Percentiles rank a stretch among this genome's conserved stretches.
phyloP scores from a whole-genome alignment of 1,140 invertebrate genomes.

The Polypedilum pembai region DNA sequence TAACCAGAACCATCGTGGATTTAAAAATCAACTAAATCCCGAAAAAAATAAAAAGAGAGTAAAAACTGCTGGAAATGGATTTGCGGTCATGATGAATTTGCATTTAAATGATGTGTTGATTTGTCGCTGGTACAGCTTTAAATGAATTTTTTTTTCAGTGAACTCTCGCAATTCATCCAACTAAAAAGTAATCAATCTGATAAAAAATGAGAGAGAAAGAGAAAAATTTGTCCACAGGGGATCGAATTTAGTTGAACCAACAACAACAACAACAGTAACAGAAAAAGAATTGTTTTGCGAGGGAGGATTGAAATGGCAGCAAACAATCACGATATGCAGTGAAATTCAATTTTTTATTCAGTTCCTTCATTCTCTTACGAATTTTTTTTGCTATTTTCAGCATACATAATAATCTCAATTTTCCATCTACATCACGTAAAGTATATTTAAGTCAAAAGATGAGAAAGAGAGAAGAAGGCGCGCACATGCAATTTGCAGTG shows the following conservation, averaged over 20 bases:
- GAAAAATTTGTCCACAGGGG: constrained; percentile 8
- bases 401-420: not conserved
- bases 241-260: not conserved
- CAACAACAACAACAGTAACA: no score
- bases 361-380: not conserved
- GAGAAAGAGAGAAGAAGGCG: not conserved
- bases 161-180: not conserved
- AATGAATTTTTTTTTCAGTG: constrained; percentile 11
- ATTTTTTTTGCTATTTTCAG: no score
- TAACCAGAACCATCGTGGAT: no score
- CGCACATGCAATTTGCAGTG: constrained; percentile 26
- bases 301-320: not conserved
- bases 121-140: constrained; percentile 5
- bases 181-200: constrained; percentile 21
- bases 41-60: not conserved
- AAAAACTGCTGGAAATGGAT: constrained; percentile 16
- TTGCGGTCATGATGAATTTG: constrained; percentile 25
- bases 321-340: not conserved
- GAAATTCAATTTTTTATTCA: constrained; percentile 19
- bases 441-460: not conserved
- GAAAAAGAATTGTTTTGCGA: not conserved
- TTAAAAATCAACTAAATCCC: no score
- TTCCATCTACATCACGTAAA: constrained; percentile 9
- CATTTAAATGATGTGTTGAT: constrained; percentile 28
- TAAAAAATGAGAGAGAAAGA: not conserved